Conservation (phyloP, 2,113 vertebrate genomes). For the Erythrocebus patas region DNA sequence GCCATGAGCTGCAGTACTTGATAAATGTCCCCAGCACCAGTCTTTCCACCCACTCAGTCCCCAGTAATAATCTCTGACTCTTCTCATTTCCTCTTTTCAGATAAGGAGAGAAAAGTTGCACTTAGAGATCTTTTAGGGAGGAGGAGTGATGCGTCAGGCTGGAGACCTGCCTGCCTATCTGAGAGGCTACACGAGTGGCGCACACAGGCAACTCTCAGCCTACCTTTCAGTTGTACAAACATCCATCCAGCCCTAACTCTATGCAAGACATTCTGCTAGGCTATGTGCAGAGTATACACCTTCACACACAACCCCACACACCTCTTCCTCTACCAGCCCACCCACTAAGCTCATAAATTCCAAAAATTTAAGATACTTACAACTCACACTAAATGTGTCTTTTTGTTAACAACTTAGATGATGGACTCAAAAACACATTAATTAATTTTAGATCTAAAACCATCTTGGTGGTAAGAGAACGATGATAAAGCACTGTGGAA, state of each 20-base stretch:
- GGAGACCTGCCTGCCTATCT: not conserved
- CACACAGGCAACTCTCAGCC: not conserved
- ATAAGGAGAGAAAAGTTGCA: not conserved
- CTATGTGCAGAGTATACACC: not conserved
- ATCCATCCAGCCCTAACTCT: not conserved
- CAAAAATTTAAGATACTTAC: not conserved
- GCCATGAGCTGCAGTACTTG: too few species aligned
- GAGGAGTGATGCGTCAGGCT: not conserved
- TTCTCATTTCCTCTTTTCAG: not conserved
- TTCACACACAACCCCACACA: not conserved
- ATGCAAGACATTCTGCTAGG: not conserved
- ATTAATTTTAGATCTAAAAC: slow-evolving; percentile 3
- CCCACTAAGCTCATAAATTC: not conserved
- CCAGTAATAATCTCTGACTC: not conserved
- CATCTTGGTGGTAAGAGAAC: not conserved
- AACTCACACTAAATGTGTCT: not conserved
- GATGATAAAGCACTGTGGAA: not conserved
- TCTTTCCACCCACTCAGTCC: not conserved
- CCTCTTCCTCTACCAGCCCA: not conserved
- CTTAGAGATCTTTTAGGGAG: not conserved
- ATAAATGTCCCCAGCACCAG: too few species aligned
- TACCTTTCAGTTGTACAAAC: not conserved
- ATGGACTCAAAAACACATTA: not conserved
- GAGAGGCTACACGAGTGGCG: not conserved
- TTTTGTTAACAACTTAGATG: not conserved